Base-by-base conservation (phyloP, 2,113 vertebrate genomes). In the Callithrix jacchus region DNA sequence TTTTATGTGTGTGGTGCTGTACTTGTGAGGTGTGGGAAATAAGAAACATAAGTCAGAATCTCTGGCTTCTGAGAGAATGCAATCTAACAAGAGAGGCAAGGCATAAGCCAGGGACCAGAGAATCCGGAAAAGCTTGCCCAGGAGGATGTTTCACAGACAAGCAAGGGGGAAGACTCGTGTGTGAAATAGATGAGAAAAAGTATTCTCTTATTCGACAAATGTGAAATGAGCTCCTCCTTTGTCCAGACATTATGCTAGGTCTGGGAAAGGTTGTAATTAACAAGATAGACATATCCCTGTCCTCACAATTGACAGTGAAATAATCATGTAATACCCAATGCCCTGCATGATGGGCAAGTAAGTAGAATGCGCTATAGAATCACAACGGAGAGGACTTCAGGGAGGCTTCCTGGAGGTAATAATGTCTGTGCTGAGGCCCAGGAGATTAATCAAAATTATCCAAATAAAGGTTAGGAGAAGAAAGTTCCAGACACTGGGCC, bases 301-400 rank as follows among this genome's bases (percentile, higher is more conserved):
- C 52, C 0, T 81, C 23, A 18, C 2, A 47, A 9, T 0, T 25
- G 35, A 35, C 35, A 6, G 52, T 35, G 49, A n/a, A 35, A 9
- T 81, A 1, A 10, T 56, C n/a, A 0, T 7, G 11, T 20, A 23
- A n/a, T 6, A 0, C 35, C 52, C 16, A 3, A 0, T 1, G 8
- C 45, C 14, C 76, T 25, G 3, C 32, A 42, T 32, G 11, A 52
- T 20, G 47, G n/a, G 20, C 20, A 64, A 20, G 18, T 25, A 64
- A 20, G 18, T 25, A 40, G 54, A 37, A 12, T 4, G 25, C 42
- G 61, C 64, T 30, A 0, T 7, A 2, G 20, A 56, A 45, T n/a
- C 45, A 9, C 25, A 12, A 35, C 6, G 21, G 71, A 61, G 35
- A 27, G 5, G 64, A 11, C 3, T 4, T 13, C 8, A 17, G 1